A percentile compares a stretch with the other conserved stretches of the same genome.
Evolutionary conservation across 2,113 vertebrate genomes (phyloP).

Genomic region (Cryptomyrus ogoouensis): DNA sequence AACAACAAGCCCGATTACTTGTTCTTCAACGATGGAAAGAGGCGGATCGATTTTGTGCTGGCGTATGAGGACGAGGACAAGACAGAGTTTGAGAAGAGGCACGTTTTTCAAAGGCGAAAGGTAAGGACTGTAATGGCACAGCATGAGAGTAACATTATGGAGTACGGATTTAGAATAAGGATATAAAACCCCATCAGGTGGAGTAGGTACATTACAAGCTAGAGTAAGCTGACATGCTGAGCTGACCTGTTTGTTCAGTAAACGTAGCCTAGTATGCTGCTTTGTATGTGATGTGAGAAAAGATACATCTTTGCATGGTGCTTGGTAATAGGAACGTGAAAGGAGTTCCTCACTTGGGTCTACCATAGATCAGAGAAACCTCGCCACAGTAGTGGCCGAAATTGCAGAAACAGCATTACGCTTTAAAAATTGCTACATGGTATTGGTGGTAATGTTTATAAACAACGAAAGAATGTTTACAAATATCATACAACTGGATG

Average conservation of each 20-base stretch:
- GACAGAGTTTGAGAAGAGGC: constrained; percentile 69
- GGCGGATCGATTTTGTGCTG: constrained; percentile 83
- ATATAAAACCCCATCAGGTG: neutral
- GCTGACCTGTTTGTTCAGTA: neutral
- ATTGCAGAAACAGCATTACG: neutral
- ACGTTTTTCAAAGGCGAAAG: constrained; percentile 58
- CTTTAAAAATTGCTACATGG: too few species aligned
- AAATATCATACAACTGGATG: neutral
- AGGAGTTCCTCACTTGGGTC: neutral
- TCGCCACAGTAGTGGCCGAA: neutral
- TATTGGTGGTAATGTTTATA: neutral
- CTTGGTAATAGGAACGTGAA: neutral
- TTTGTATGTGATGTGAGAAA: neutral
- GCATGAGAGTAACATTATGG: neutral
- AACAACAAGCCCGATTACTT: constrained; percentile 73
- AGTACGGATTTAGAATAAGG: neutral
- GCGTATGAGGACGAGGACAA: constrained; percentile 85
- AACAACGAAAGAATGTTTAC: neutral
- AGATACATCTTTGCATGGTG: neutral
- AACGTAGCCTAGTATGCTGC: too few species aligned
- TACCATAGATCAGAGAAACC: neutral
- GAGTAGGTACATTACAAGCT: neutral
- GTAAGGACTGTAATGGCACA: constrained; percentile 44
- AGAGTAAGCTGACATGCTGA: neutral
- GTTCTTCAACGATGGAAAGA: constrained; percentile 79